These are phyloP conservation scores for Lasius platythorax DNA, from an alignment of 2,888 invertebrate species.

Conservation along the genomic window DNA sequence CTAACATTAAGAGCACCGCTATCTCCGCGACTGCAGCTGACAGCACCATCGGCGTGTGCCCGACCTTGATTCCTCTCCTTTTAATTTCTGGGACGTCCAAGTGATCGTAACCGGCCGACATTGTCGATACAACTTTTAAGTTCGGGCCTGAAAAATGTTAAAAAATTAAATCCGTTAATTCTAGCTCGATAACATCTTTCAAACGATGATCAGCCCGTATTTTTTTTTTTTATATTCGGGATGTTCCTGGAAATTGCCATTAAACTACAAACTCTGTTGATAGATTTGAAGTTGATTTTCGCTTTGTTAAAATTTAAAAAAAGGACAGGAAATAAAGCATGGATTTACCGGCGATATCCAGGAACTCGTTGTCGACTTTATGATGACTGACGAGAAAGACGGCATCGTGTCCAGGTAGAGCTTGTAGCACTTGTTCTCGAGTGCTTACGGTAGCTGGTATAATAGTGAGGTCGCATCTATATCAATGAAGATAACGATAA, in stretches of 20 bases:
- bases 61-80: conserved; percentile 91
- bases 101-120: conserved; percentile 96
- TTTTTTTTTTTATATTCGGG: neutral
- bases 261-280: neutral
- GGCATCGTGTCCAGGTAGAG: conserved; percentile 80
- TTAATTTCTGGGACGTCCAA: conserved; percentile 92
- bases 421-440: conserved; percentile 76
- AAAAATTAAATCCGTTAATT: neutral
- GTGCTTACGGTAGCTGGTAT: conserved; percentile 68
- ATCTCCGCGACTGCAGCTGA: conserved; percentile 94
- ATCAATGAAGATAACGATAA: conserved; percentile 30
- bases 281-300: neutral
- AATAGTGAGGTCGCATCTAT: conserved; percentile 81
- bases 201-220: neutral
- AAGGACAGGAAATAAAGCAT: neutral
- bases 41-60: conserved; percentile 92
- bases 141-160: conserved; percentile 87
- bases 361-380: conserved; percentile 87
- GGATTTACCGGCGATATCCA: conserved; percentile 89
- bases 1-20: conserved; percentile 92
- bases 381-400: conserved; percentile 74
- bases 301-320: neutral
- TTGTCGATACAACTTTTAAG: conserved; percentile 92
- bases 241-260: neutral
- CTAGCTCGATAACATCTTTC: neutral